Evolutionary conservation across 2,113 vertebrate genomes (phyloP), one percentile per base, ranked within the genome.

Genomic region (Paradisaea rubra): DNA sequence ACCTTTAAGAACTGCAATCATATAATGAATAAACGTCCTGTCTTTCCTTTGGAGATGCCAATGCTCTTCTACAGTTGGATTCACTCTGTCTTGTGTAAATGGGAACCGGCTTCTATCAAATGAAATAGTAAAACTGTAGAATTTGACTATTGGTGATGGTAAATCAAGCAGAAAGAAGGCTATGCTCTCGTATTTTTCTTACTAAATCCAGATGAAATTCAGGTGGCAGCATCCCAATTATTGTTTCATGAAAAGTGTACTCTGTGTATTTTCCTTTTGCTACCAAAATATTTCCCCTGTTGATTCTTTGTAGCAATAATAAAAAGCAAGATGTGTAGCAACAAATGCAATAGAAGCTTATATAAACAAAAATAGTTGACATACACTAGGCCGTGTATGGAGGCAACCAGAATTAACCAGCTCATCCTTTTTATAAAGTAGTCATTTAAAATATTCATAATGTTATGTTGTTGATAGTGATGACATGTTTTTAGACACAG

Each of bases 401-500:
- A 91, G 11, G 44, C n/a, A 94, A 96, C 11, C 45, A 76, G 68
- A 92, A 95, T 94, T 84, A 91, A 68, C 60, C 50, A 86, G 35
- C 56, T 16, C 35, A 91, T 91, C 45, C 22, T 73, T 93, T 95
- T 53, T 85, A 81, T 61, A 83, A 94, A 92, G 11, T 37, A 93
- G 59, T 83, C 12, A 84, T 94, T 84, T 94, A 93, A 79, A 96
- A 87, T 93, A 89, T 95, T 96, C 65, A 80, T 91, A 86, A 91
- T 92, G 59, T 93, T 97, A 87, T 88, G 80, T 77, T 96, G 59
- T 93, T 97, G 81, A 85, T 94, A 89, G 64, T 85, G 82, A 95
- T 97, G 74, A 91, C 81, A 97, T 82, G 93, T 94, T 94, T 97
- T 97, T 92, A 97, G 68, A 97, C 95, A 97, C 81, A 97, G 82